Evolutionary conservation across 2,797 vertebrate genomes (phyloP), one percentile per base, ranked within the genome.

Genomic region (Macropodus opercularis): DNA sequence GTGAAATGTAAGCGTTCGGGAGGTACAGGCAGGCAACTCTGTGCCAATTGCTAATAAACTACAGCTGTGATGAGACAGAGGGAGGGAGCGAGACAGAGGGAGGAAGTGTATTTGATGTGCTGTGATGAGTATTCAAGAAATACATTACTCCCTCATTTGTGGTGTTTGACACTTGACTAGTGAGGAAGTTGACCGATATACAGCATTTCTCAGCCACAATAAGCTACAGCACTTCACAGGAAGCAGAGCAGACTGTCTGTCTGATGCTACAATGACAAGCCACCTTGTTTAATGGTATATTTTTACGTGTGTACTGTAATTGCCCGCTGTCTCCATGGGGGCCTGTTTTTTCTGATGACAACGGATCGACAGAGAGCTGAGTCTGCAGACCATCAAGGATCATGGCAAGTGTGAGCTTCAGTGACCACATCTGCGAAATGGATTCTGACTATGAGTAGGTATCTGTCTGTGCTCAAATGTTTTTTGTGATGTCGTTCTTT

Each of bases 381-480:
- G 31, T 48, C 8, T 59, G 0, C 21, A 48, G 14, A 40, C 38
- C 43, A 64, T 21, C 11, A 27, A 18, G 38, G 8, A 42, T 5
- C 14, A 81, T 83, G 81, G 80, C 68, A 19, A 24, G 17, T 11
- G 29, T 14, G 9, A 68, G 7, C 44, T 58, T 63, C 51, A 56
- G 5, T n/a, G 23, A 66, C 15, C 22, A 62, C 22, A 17, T 26
- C 18, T 38, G 15, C 34, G 11, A 61, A 18, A 40, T 8, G 17
- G 80, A 86, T 19, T 59, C 43, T 13, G 79, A 81, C 41, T 70
- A 65, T 61, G 73, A 84, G 88, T 87, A 51, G 83, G 83, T 84
- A 49, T 1, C 15, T 43, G 18, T 3, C 17, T 44, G 5, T 6
- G n/a, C n/a, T n/a, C n/a, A n/a, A n/a, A n/a, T n/a, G n/a, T n/a